Conservation (phyloP, 2,888 invertebrate genomes). For the Erynnis tages region DNA sequence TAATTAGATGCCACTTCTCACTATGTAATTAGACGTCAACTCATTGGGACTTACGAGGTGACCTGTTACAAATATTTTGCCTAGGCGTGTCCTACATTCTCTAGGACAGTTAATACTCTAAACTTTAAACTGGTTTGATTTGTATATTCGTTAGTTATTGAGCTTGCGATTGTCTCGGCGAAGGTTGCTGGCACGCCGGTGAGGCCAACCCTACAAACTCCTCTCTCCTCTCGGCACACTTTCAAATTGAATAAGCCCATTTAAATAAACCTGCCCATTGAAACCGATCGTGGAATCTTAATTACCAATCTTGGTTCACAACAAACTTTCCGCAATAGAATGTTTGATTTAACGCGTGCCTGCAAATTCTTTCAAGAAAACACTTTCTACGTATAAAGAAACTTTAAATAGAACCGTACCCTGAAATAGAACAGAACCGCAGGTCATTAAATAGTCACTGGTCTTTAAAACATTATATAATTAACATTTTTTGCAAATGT, state of each 20-base stretch:
- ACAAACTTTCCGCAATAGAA: no score
- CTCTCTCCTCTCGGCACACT: slow-evolving; percentile 1
- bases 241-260: slow-evolving; percentile 14
- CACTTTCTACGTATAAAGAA: no score
- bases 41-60: no score
- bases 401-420: no score
- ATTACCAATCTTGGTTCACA: not conserved
- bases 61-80: not conserved
- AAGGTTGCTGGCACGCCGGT: slow-evolving; percentile 11
- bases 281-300: not conserved
- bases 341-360: no score
- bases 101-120: slow-evolving; percentile 7
- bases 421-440: no score
- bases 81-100: not conserved
- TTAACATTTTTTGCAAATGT: no score
- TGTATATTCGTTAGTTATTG: slow-evolving; percentile 10
- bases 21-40: no score
- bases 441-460: no score
- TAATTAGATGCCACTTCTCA: no score
- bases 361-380: no score
- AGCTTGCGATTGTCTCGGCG: slow-evolving; percentile 15
- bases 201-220: slow-evolving; percentile 12
- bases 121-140: slow-evolving; percentile 17
- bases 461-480: no score
- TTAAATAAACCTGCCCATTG: not conserved